Conservation (phyloP, 1,140 invertebrate species). For the Trypoxylus dichotomus region DNA sequence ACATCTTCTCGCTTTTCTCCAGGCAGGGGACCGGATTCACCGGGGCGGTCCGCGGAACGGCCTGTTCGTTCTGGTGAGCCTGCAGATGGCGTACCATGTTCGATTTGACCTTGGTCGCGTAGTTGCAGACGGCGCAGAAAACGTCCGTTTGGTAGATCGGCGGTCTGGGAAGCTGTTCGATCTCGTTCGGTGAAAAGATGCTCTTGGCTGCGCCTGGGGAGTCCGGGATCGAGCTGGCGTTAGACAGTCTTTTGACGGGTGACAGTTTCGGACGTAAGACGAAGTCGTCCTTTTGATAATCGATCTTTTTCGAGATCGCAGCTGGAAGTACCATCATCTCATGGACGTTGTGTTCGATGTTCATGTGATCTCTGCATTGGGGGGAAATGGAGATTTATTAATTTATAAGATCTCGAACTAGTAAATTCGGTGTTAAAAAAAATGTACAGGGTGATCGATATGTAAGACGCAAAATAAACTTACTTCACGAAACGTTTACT, state of each 20-base stretch:
- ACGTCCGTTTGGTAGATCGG: constrained; percentile 66
- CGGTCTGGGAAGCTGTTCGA: constrained; percentile 64
- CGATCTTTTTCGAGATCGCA: constrained; percentile 55
- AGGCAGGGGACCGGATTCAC: constrained; percentile 80
- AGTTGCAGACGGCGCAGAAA: constrained; percentile 68
- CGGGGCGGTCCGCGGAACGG: constrained; percentile 64
- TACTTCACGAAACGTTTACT: constrained; percentile 18
- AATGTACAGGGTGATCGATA: neutral
- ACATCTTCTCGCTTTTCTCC: constrained; percentile 76
- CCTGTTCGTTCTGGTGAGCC: constrained; percentile 63
- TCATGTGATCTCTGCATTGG: constrained; percentile 58
- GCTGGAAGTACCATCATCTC: constrained; percentile 55
- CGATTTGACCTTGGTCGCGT: constrained; percentile 65
- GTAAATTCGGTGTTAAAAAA: no score
- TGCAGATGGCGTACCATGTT: constrained; percentile 75
- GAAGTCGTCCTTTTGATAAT: constrained; percentile 58
- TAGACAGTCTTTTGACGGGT: neutral
- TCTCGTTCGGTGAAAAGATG: constrained; percentile 58
- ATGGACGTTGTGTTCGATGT: constrained; percentile 56
- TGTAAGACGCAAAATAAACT: neutral
- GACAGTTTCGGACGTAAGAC: constrained; percentile 54
- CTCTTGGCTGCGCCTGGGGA: neutral
- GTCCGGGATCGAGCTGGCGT: neutral
- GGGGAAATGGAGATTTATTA: neutral
- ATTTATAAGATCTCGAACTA: no score